Evolutionary conservation across 2,888 invertebrate genomes (phyloP).

Genomic region (Laspeyria flexula): DNA sequence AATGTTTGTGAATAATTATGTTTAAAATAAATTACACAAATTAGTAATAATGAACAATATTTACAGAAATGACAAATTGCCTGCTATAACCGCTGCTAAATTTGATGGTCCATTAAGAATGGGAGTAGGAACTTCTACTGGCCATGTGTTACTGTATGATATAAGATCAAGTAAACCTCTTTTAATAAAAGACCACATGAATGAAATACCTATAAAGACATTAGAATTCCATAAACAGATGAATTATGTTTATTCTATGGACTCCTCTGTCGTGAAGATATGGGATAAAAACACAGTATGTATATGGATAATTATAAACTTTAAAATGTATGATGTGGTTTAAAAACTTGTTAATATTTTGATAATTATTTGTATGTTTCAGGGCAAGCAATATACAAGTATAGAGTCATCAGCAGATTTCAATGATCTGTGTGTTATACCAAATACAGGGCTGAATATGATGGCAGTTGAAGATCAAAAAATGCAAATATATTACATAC

Average conservation of each 20-base stretch:
- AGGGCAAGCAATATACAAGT: slow-evolving; percentile 97
- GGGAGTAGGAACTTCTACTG: slow-evolving; percentile 97
- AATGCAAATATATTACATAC: slow-evolving; percentile 97
- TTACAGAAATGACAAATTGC: slow-evolving; percentile 88
- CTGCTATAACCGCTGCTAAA: slow-evolving; percentile 92
- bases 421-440: slow-evolving; percentile 97
- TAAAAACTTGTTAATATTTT: no score
- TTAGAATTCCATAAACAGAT: slow-evolving; percentile 93
- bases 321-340: no score
- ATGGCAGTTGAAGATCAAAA: slow-evolving; percentile 98
- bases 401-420: slow-evolving; percentile 95
- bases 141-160: slow-evolving; percentile 97
- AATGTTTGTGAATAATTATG: no score
- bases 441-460: slow-evolving; percentile 95
- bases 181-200: slow-evolving; percentile 97
- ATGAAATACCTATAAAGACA: slow-evolving; percentile 95
- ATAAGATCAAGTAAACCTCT: slow-evolving; percentile 96
- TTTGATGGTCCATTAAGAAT: slow-evolving; percentile 91
- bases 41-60: slow-evolving; percentile 1
- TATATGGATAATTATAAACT: slow-evolving; percentile 14
- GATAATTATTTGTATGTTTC: slow-evolving; percentile 48
- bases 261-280: slow-evolving; percentile 94
- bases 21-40: no score
- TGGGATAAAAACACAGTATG: slow-evolving; percentile 95
- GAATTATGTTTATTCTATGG: slow-evolving; percentile 95